phyloP scores from a whole-genome alignment of 2,797 vertebrate genomes.

The Onychomys arenicola region DNA sequence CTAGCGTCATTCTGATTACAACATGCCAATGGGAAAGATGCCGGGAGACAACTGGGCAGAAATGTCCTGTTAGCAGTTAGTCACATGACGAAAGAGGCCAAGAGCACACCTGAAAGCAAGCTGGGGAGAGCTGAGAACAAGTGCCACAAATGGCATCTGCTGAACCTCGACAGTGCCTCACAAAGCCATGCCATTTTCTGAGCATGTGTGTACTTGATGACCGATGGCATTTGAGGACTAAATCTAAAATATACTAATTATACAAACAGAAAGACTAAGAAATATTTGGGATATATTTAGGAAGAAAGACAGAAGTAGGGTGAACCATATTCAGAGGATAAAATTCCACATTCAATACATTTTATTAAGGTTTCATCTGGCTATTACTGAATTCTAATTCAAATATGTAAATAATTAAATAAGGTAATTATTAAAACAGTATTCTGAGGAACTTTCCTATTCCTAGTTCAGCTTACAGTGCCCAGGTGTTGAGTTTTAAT shows the following conservation, averaged over 20 bases:
- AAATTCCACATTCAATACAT: slow-evolving; percentile 69
- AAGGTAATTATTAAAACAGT: slow-evolving; percentile 82
- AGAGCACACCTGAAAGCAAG: not conserved
- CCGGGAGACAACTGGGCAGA: not conserved
- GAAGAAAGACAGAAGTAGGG: slow-evolving; percentile 17
- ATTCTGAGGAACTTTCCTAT: slow-evolving; percentile 78
- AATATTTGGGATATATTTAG: not conserved
- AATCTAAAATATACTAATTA: slow-evolving; percentile 6
- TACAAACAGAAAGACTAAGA: not conserved
- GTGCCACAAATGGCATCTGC: not conserved
- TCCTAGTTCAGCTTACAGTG: slow-evolving; percentile 73
- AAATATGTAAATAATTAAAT: slow-evolving; percentile 87
- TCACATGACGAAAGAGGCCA: not conserved
- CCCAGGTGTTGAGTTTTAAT: slow-evolving; percentile 81
- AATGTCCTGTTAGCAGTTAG: not conserved
- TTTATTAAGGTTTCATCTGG: slow-evolving; percentile 78
- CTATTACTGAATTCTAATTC: slow-evolving; percentile 86
- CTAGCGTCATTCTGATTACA: not conserved
- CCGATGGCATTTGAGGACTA: not conserved
- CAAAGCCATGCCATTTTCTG: not conserved
- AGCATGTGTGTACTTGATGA: not conserved
- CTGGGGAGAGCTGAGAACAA: not conserved
- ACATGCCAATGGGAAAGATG: not conserved
- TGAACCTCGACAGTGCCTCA: not conserved
- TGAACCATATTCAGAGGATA: slow-evolving; percentile 8